A percentile compares a stretch with the other conserved stretches of the same genome.
Conservation (phyloP, 2,888 invertebrate genomes). For the Troides oblongomaculatus region DNA sequence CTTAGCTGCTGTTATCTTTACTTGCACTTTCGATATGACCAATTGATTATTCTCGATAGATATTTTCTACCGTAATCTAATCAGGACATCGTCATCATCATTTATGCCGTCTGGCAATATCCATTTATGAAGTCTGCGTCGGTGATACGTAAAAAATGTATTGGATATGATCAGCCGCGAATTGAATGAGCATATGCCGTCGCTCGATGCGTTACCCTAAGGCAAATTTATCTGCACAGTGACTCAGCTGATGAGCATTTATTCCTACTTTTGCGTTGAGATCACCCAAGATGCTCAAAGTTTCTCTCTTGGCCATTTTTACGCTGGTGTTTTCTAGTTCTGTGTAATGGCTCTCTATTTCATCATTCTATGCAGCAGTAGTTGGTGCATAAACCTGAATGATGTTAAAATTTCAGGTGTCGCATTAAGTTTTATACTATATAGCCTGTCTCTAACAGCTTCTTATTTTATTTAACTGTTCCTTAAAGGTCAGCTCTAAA, state of each 20-base stretch:
- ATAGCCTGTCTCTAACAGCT: too few species aligned
- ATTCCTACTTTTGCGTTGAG: slow-evolving; percentile 11
- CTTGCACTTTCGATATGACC: neutral
- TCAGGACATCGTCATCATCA: neutral
- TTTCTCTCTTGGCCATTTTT: neutral
- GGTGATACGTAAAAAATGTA: neutral
- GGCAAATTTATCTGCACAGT: slow-evolving; percentile 11
- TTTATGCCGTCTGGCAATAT: neutral
- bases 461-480: too few species aligned
- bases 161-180: slow-evolving; percentile 1
- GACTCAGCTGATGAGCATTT: slow-evolving; percentile 13
- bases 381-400: slow-evolving; percentile 10
- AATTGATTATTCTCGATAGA: neutral
- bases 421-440: neutral
- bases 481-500: too few species aligned
- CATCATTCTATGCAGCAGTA: neutral
- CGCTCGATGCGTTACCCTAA: slow-evolving; percentile 25
- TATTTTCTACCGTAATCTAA: neutral
- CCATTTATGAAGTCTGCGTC: neutral
- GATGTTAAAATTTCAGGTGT: neutral
- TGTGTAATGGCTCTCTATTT: slow-evolving; percentile 1
- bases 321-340: neutral
- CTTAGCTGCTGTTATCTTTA: neutral
- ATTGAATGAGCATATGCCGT: slow-evolving; percentile 24
- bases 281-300: too few species aligned